phyloP scores from a whole-genome alignment of 2,113 vertebrate genomes.

The Regulus satrapa region DNA sequence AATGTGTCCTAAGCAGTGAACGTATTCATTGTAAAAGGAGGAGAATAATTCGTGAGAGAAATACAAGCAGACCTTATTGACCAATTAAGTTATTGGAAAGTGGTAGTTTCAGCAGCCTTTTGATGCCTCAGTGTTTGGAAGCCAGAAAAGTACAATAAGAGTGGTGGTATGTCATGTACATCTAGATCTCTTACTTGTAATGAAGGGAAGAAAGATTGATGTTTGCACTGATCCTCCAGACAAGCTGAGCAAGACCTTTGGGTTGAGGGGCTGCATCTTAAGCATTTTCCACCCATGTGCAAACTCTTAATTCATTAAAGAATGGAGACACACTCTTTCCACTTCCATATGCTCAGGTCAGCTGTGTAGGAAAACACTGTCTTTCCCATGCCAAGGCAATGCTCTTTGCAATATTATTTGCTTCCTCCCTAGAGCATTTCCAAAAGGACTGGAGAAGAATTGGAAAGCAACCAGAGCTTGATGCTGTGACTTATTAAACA shows the following conservation, averaged over 20 bases:
- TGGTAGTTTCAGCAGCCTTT: background rate
- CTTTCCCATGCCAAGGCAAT: background rate
- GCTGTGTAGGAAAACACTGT: background rate
- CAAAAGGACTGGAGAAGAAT: background rate
- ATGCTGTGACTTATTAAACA: background rate
- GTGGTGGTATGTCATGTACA: background rate
- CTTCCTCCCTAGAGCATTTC: background rate
- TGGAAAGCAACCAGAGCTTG: background rate
- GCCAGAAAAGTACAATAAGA: background rate
- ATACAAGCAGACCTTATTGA: background rate
- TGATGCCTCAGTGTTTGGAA: background rate
- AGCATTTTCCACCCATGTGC: background rate
- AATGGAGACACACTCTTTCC: background rate
- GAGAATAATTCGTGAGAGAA: background rate
- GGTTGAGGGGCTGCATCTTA: background rate
- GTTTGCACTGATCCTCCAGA: background rate
- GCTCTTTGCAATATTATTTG: background rate
- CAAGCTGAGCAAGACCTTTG: background rate
- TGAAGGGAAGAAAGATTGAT: background rate
- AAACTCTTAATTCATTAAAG: background rate
- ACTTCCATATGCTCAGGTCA: background rate
- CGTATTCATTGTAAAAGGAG: background rate
- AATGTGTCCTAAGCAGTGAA: background rate
- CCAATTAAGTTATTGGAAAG: background rate
- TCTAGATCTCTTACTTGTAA: background rate